Conservation (phyloP, 2,797 vertebrate genomes). For the Sciaenops ocellatus region DNA sequence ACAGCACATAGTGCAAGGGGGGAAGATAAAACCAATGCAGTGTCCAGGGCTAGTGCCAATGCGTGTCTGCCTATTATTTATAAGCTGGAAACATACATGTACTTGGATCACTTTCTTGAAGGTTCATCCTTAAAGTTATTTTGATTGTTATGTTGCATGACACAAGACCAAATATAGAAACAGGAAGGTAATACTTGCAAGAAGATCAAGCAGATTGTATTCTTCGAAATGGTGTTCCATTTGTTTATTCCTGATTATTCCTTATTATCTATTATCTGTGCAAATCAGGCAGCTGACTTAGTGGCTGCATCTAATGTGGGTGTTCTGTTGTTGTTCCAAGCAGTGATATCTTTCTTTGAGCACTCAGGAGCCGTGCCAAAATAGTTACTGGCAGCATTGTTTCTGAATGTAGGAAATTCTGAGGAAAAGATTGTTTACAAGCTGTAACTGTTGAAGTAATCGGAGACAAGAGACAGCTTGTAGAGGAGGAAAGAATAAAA, state of each 20-base stretch:
- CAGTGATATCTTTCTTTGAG: slow-evolving; percentile 24
- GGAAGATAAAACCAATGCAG: slow-evolving; percentile 1
- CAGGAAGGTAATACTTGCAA: not conserved
- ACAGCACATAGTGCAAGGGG: slow-evolving; percentile 2
- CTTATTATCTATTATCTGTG: slow-evolving; percentile 10
- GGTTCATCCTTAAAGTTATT: not conserved
- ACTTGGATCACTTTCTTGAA: not conserved
- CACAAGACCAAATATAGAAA: not conserved
- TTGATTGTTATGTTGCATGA: not conserved
- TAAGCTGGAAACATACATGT: not conserved
- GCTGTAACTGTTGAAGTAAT: slow-evolving; percentile 36
- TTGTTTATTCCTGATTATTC: slow-evolving; percentile 8
- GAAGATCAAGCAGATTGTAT: slow-evolving; percentile 14
- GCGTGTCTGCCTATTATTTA: not conserved
- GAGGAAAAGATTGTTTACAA: slow-evolving; percentile 42
- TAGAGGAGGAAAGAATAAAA: slow-evolving; percentile 50
- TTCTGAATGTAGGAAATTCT: slow-evolving; percentile 25
- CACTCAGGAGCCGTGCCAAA: slow-evolving; percentile 7
- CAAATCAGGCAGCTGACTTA: slow-evolving; percentile 27
- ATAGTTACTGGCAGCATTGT: slow-evolving; percentile 28
- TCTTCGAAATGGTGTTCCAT: slow-evolving; percentile 7
- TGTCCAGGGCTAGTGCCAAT: not conserved
- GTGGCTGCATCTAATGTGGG: slow-evolving; percentile 7
- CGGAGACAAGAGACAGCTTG: slow-evolving; percentile 58
- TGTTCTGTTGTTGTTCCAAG: slow-evolving; percentile 26